phyloP scores from a whole-genome alignment of 1,140 invertebrate genomes.

The Drosophila sp. region DNA sequence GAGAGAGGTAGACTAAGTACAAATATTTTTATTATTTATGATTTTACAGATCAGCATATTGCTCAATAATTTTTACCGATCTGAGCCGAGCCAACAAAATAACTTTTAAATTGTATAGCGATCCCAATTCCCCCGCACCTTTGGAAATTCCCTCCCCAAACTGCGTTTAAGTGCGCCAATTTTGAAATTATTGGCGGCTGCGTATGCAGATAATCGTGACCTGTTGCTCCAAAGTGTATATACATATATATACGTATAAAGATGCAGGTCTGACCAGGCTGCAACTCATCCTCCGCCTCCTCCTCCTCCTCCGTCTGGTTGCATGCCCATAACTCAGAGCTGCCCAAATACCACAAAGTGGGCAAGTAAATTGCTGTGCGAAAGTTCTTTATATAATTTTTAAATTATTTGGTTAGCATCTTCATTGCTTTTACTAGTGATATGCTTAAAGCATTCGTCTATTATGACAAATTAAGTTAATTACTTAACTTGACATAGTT shows the following conservation, averaged over 20 bases:
- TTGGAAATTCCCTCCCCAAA: constrained; percentile 1
- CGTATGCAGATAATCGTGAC: constrained; percentile 82
- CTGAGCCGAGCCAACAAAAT: constrained; percentile 46
- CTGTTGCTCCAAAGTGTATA: constrained; percentile 50
- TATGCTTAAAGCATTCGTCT: constrained; percentile 39
- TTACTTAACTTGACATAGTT: constrained; percentile 66
- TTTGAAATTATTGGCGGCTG: constrained; percentile 79
- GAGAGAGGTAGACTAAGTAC: constrained; percentile 58
- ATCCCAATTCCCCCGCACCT: background rate
- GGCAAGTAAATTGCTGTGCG: constrained; percentile 48
- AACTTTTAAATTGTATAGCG: constrained; percentile 77
- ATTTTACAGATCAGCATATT: constrained; percentile 83
- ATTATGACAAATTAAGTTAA: constrained; percentile 54
- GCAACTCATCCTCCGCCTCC: background rate
- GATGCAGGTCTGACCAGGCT: constrained; percentile 7
- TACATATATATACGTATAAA: constrained; percentile 21
- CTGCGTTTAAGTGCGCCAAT: constrained; percentile 77
- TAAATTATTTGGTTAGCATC: background rate
- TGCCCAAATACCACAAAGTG: constrained; percentile 25
- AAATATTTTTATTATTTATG: constrained; percentile 84
- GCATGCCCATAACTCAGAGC: constrained; percentile 63
- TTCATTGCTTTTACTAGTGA: constrained; percentile 28
- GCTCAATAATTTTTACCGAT: constrained; percentile 77
- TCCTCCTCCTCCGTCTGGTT: background rate
- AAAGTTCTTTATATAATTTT: constrained; percentile 37